Evolutionary conservation across 2,888 invertebrate species (phyloP).

Genomic region (Saturnia pavonia): DNA sequence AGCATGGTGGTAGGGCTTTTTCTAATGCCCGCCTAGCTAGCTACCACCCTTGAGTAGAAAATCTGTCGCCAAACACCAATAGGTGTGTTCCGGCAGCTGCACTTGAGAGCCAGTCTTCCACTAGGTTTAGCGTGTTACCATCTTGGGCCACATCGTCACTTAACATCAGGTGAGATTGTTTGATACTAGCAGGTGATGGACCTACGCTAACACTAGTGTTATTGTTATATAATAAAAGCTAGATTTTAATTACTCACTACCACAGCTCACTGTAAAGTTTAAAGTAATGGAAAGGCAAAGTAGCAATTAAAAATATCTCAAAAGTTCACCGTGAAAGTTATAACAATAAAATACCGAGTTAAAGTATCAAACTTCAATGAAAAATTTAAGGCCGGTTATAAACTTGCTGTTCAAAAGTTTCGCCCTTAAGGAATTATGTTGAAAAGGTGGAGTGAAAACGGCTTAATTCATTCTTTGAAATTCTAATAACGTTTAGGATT

Average conservation of each 20-base stretch:
- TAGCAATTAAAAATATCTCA: constrained; percentile 10
- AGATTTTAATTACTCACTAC: background rate
- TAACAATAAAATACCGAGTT: constrained; percentile 40
- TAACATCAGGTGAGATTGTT: background rate
- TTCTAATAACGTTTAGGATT: constrained; percentile 28
- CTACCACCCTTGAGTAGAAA: too few relatives aligned
- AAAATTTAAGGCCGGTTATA: constrained; percentile 41
- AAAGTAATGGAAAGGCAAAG: constrained; percentile 7
- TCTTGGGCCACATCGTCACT: too few relatives aligned
- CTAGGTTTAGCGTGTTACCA: too few relatives aligned
- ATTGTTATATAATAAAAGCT: background rate
- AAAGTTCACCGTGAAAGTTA: constrained; percentile 30
- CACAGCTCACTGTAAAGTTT: background rate
- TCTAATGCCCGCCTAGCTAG: too few relatives aligned
- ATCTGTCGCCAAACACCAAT: too few relatives aligned
- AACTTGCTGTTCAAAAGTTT: constrained; percentile 40
- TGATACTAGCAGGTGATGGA: background rate
- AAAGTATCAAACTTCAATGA: constrained; percentile 46
- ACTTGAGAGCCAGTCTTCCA: too few relatives aligned
- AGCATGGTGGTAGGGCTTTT: too few relatives aligned
- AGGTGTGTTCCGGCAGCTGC: too few relatives aligned
- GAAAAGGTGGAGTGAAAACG: constrained; percentile 34
- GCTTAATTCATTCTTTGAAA: constrained; percentile 33
- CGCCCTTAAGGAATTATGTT: constrained; percentile 36
- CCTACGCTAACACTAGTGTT: background rate